Evolutionary conservation across 2,113 vertebrate species (phyloP).

Genomic region (Zapornia atra): DNA sequence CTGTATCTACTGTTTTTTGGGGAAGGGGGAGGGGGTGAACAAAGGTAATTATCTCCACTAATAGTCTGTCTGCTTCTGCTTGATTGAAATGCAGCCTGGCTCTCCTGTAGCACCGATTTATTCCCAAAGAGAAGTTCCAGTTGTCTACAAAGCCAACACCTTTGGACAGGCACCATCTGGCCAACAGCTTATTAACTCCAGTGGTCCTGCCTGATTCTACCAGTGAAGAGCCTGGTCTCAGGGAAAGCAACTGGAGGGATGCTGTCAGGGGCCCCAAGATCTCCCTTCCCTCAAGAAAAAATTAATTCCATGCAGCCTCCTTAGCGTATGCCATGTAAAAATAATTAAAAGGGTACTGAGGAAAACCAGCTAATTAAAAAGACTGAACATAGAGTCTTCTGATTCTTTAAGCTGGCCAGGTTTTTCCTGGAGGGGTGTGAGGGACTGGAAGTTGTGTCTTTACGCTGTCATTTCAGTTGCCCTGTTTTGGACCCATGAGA

Average conservation of each 20-base stretch:
- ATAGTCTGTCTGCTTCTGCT: constrained; percentile 46
- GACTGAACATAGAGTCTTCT: not conserved
- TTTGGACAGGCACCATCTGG: constrained; percentile 77
- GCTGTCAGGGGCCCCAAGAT: not conserved
- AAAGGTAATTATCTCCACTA: constrained; percentile 37
- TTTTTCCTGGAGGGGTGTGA: not conserved
- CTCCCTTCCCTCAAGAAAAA: constrained; percentile 28
- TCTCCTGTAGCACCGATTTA: constrained; percentile 46
- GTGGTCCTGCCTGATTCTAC: not conserved
- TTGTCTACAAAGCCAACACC: constrained; percentile 73
- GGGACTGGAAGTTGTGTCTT: not conserved
- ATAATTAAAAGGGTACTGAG: constrained; percentile 35
- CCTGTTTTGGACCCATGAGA: not conserved
- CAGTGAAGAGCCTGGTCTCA: not conserved
- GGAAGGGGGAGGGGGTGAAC: fast-evolving
- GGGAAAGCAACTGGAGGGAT: constrained; percentile 2
- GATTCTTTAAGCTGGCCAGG: not conserved
- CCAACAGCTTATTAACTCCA: constrained; percentile 65
- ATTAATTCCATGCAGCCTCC: not conserved
- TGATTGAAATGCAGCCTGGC: constrained; percentile 71
- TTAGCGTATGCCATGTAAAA: not conserved
- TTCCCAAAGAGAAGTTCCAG: constrained; percentile 71
- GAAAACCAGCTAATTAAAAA: constrained; percentile 46
- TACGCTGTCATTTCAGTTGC: not conserved
- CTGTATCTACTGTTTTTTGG: not conserved